Evolutionary conservation across 2,797 vertebrate species (phyloP).

Genomic region (Poeciliopsis presidionis): DNA sequence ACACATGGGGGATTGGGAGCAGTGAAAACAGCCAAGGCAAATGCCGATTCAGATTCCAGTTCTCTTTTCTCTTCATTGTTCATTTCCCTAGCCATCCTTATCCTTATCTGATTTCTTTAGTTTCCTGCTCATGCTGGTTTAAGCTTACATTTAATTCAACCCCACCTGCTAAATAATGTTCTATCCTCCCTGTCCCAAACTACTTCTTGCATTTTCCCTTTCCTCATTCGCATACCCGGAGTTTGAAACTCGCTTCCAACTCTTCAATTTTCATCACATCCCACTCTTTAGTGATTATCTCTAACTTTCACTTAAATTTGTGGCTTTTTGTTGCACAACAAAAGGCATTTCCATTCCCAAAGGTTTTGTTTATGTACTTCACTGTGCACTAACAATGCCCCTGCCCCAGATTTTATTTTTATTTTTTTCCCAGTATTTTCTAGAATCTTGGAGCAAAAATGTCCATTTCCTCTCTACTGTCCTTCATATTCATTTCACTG

Average conservation of each 20-base stretch:
- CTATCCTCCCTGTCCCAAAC: neutral
- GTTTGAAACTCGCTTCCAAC: neutral
- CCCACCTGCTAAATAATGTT: constrained; percentile 7
- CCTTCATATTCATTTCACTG: constrained; percentile 60
- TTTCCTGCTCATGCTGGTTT: constrained; percentile 33
- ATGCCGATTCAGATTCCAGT: constrained; percentile 27
- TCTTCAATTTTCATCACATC: neutral
- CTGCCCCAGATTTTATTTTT: neutral
- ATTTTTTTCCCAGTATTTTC: constrained; percentile 37
- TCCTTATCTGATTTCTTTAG: constrained; percentile 35
- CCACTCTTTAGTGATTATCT: neutral
- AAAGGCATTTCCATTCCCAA: neutral
- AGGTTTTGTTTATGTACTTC: neutral
- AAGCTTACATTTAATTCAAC: constrained; percentile 21
- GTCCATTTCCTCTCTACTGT: constrained; percentile 47
- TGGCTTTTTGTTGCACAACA: neutral
- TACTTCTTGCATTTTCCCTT: neutral
- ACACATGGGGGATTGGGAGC: constrained; percentile 25
- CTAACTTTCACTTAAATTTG: neutral
- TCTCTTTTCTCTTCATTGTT: constrained; percentile 31
- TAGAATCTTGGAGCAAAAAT: constrained; percentile 26
- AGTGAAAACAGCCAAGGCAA: constrained; percentile 34
- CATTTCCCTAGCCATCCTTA: constrained; percentile 25
- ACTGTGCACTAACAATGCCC: neutral
- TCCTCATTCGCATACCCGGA: neutral